Evolutionary conservation across 2,113 vertebrate genomes (phyloP).

Genomic region (Mormyrus iriodes): DNA sequence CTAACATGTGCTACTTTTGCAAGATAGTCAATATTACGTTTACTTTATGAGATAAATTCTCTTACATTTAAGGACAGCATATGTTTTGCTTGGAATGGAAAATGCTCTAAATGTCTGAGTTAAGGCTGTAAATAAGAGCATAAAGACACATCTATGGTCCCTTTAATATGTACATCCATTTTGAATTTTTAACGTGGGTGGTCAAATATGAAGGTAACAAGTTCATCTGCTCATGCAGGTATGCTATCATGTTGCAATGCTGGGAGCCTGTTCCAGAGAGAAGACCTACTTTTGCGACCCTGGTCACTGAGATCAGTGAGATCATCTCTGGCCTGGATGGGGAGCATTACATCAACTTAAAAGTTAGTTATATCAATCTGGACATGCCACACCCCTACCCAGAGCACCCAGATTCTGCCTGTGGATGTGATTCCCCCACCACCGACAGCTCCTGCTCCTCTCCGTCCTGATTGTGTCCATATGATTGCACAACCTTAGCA

Average conservation of each 20-base stretch:
- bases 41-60: neutral
- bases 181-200: neutral
- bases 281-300: slow-evolving; percentile 67
- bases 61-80: no score
- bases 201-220: neutral
- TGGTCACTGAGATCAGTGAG: slow-evolving; percentile 63
- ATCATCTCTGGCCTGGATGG: slow-evolving; percentile 66
- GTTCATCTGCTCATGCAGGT: slow-evolving; percentile 58
- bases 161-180: slow-evolving; percentile 16
- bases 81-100: neutral
- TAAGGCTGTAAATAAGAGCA: neutral
- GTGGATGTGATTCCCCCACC: slow-evolving; percentile 52
- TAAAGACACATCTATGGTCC: neutral
- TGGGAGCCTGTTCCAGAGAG: slow-evolving; percentile 71
- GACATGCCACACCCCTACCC: slow-evolving; percentile 61
- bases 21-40: neutral
- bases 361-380: slow-evolving; percentile 76
- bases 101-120: neutral
- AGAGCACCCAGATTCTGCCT: slow-evolving; percentile 37
- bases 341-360: slow-evolving; percentile 84
- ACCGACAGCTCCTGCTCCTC: slow-evolving; percentile 33
- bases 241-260: slow-evolving; percentile 77
- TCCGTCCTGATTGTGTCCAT: slow-evolving; percentile 35
- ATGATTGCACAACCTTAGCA: neutral
- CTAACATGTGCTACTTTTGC: neutral